A percentile compares a stretch with the other conserved stretches of the same genome.
Evolutionary conservation across 2,888 invertebrate genomes (phyloP).

Genomic region (Siphonodentalium dalli): DNA sequence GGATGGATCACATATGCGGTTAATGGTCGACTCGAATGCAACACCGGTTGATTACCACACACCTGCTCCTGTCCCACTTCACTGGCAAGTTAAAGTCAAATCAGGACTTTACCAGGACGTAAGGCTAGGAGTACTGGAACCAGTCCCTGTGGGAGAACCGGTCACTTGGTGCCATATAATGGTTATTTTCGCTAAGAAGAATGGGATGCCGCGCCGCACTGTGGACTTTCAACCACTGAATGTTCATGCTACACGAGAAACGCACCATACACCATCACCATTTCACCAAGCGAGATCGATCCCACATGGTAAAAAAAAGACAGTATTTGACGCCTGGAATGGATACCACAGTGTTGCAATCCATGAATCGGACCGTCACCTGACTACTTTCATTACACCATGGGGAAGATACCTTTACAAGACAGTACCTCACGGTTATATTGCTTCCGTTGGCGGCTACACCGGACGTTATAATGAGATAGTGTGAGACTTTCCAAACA

Average conservation of each 20-base stretch:
- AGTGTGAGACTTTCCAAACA: no score
- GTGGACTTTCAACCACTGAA: slow-evolving; percentile 34
- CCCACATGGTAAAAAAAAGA: slow-evolving; percentile 15
- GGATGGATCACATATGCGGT: slow-evolving; percentile 25
- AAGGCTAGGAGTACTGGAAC: slow-evolving; percentile 21
- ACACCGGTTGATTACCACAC: slow-evolving; percentile 25
- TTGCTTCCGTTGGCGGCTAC: no score
- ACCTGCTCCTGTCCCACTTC: slow-evolving; percentile 20
- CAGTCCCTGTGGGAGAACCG: slow-evolving; percentile 23
- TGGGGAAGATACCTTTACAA: no score
- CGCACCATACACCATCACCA: slow-evolving; percentile 32
- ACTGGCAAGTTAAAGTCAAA: slow-evolving; percentile 23
- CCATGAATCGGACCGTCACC: no score
- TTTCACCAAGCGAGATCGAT: no score
- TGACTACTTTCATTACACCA: no score
- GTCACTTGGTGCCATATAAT: slow-evolving; percentile 30
- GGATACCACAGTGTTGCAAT: no score
- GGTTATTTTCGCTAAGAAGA: slow-evolving; percentile 20
- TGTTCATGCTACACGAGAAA: slow-evolving; percentile 27
- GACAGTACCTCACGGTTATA: no score
- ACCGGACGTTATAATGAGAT: no score
- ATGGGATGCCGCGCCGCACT: slow-evolving; percentile 27
- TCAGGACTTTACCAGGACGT: slow-evolving; percentile 22
- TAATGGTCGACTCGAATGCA: slow-evolving; percentile 25
- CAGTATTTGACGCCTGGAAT: slow-evolving; percentile 25